phyloP scores from a whole-genome alignment of 2,888 invertebrate genomes.

The Petrolisthes manimaculis region DNA sequence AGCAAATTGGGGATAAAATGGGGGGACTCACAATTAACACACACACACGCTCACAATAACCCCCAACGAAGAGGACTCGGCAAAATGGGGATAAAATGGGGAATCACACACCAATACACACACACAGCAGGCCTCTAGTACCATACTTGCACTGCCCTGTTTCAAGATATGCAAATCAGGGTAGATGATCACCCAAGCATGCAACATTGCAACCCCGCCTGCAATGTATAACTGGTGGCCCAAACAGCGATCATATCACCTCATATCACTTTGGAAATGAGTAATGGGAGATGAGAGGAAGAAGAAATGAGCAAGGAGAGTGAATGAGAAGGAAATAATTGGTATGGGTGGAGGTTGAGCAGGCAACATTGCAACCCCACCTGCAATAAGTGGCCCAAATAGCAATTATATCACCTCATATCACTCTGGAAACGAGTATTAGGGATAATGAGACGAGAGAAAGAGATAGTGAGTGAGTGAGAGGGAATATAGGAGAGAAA shows the following conservation, averaged over 20 bases:
- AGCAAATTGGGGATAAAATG: neutral
- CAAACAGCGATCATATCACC: too few species aligned
- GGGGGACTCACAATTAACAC: neutral
- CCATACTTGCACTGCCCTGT: conserved; percentile 32
- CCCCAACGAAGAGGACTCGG: neutral
- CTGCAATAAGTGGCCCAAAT: too few species aligned
- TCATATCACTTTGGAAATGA: too few species aligned
- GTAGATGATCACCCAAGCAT: conserved; percentile 49
- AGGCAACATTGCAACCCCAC: too few species aligned
- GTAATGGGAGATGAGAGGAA: neutral
- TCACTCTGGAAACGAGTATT: too few species aligned
- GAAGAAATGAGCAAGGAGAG: conserved; percentile 13
- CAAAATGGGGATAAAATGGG: neutral
- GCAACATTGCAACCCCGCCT: conserved; percentile 37
- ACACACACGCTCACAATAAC: neutral
- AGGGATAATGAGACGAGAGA: too few species aligned
- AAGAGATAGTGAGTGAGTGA: too few species aligned
- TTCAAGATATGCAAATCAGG: conserved; percentile 57
- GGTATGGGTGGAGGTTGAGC: neutral
- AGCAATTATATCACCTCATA: too few species aligned
- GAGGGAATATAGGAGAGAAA: too few species aligned
- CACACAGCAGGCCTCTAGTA: neutral
- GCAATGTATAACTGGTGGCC: neutral
- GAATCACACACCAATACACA: neutral
- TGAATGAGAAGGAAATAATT: conserved; percentile 5